Evolutionary conservation across 2,888 invertebrate species (phyloP), one percentile per base, ranked within the genome.

Genomic region (Drosophila ezoana): DNA sequence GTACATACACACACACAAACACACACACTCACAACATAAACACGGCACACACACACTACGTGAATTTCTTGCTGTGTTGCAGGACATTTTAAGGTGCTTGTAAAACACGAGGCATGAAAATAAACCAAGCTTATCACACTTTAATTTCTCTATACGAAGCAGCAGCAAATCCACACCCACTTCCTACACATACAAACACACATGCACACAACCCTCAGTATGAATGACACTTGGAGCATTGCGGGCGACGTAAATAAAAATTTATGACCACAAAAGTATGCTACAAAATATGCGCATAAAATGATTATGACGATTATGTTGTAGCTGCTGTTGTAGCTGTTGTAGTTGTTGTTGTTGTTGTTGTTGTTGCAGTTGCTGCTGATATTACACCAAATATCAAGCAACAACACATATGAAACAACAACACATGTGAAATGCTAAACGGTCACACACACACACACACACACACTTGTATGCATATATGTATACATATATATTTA

Each of bases 221-320:
- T 71, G 68, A 61, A 64, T 71, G 70, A 52, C 73, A 65, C 60
- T 64, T 47, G 67, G 56, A 66, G 61, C 76, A 62, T 72, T 68
- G 59, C 76, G 62, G 70, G 62, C 72, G 61, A 76, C 70, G 86
- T 72, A 71, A 86, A 86, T 81, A 88, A 86, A 85, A 88, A 85
- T 85, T 70, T 86, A 89, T 87, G 82, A 69, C 72, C 80, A 74
- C 76, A 83, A 78, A 87, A 82, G 82, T 89, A 76, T 78, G 85
- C 74, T 72, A 80, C 72, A 79, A 79, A 76, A 80, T 79, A 85
- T 84, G 79, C 76, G 71, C 87, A 88, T 84, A 89, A 85, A 89
- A 87, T 89, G 89, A 87, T 85, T 85, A 85, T 84, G 81, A 89
- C 87, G 87, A 83, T 88, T 89, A 84, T 78, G 75, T 72, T 69